Percentiles rank a stretch among this genome's conserved stretches.
Evolutionary conservation across 2,888 invertebrate genomes (phyloP).

Genomic region (Ceramica pisi): DNA sequence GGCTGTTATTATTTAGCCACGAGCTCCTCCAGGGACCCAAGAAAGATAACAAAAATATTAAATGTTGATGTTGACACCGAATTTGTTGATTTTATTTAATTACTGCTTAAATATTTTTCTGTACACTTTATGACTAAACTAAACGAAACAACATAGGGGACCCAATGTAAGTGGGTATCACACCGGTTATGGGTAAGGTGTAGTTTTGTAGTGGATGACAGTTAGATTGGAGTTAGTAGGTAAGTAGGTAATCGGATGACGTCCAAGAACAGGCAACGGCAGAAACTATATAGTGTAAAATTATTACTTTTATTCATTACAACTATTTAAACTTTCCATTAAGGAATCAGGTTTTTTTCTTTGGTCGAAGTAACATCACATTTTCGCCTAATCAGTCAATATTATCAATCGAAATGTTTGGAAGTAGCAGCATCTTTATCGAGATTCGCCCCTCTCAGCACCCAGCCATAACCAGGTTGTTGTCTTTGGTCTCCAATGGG

Average conservation of each 20-base stretch:
- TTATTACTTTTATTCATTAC: neutral
- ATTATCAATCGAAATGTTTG: slow-evolving; percentile 45
- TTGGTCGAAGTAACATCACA: neutral
- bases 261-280: neutral
- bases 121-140: no score
- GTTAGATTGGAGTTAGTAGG: neutral
- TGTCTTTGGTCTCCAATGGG: slow-evolving; percentile 83
- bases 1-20: no score
- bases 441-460: slow-evolving; percentile 88
- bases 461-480: slow-evolving; percentile 88
- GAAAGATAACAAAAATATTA: no score
- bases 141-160: no score
- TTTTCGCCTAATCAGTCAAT: neutral
- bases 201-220: neutral
- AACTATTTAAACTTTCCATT: neutral
- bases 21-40: no score
- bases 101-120: no score
- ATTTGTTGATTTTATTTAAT: no score
- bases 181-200: neutral
- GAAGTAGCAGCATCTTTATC: slow-evolving; percentile 71
- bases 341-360: neutral
- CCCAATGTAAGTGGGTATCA: no score
- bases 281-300: neutral
- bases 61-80: no score
- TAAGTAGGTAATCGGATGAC: neutral